Evolutionary conservation across 2,888 invertebrate genomes (phyloP).

Genomic region (Sarcophaga carnaria): DNA sequence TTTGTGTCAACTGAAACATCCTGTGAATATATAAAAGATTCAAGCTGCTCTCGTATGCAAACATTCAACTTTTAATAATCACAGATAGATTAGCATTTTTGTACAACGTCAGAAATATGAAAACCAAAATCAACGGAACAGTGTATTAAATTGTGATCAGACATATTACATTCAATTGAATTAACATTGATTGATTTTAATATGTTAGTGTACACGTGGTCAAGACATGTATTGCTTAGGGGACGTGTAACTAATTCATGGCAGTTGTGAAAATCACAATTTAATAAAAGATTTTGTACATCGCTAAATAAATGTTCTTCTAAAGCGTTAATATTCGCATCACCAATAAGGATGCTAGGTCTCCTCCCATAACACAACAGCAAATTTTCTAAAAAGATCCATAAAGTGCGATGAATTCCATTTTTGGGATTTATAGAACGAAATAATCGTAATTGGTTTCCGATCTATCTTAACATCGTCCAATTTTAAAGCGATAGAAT

Average conservation of each 20-base stretch:
- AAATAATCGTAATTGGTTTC: not conserved
- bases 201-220: not conserved
- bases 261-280: not conserved
- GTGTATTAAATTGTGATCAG: constrained; percentile 16
- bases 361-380: not conserved
- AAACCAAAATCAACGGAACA: constrained; percentile 3
- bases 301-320: not conserved
- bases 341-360: not conserved
- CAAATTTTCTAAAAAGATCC: not conserved
- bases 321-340: not conserved
- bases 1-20: not conserved
- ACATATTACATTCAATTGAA: not conserved
- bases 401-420: not conserved
- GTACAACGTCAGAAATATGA: not conserved
- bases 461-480: not conserved
- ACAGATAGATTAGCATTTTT: not conserved
- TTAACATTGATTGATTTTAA: not conserved
- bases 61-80: not conserved
- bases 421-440: constrained; percentile 1
- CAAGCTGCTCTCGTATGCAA: not conserved
- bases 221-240: constrained; percentile 3
- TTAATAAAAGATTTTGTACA: not conserved
- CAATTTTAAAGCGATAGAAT: constrained; percentile 6
- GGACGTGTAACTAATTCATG: not conserved
- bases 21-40: not conserved